These are phyloP conservation scores for Pyrocephalus nanus DNA, from an alignment of 2,797 vertebrate genomes.

Conservation along the genomic window DNA sequence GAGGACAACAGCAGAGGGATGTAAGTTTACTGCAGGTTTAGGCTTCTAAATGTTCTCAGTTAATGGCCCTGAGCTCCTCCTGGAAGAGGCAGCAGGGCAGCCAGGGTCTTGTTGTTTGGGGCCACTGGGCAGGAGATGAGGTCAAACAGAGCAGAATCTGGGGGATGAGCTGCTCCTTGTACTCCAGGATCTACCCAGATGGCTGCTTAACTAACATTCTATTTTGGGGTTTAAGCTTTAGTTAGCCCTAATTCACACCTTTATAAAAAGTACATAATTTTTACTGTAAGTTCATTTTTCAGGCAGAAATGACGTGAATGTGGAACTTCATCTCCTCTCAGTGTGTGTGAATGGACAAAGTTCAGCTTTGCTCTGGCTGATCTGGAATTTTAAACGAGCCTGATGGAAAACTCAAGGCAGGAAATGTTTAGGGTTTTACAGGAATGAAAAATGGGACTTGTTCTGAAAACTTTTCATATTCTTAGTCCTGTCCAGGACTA, in stretches of 20 bases:
- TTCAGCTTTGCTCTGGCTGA: neutral
- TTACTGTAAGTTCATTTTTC: neutral
- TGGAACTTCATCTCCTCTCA: neutral
- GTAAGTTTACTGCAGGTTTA: neutral
- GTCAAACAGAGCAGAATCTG: neutral
- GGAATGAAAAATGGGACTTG: neutral
- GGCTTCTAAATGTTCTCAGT: neutral
- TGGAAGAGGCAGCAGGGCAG: neutral
- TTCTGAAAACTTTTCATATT: neutral
- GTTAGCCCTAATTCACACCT: neutral
- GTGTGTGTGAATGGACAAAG: neutral
- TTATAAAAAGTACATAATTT: neutral
- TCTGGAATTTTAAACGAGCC: neutral
- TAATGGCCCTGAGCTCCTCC: neutral
- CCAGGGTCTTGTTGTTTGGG: neutral
- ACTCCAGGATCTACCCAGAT: neutral
- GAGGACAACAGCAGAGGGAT: neutral
- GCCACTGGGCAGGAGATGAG: neutral
- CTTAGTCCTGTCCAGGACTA: rapidly evolving
- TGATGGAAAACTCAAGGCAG: neutral
- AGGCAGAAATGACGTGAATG: neutral
- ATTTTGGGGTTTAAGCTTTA: neutral
- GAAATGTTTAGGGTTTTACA: neutral
- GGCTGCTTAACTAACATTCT: neutral
- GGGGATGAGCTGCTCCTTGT: neutral